A percentile compares a stretch with the other conserved stretches of the same genome.
phyloP scores from a whole-genome alignment of 2,888 invertebrate species.

The Charanyca ferruginea region DNA sequence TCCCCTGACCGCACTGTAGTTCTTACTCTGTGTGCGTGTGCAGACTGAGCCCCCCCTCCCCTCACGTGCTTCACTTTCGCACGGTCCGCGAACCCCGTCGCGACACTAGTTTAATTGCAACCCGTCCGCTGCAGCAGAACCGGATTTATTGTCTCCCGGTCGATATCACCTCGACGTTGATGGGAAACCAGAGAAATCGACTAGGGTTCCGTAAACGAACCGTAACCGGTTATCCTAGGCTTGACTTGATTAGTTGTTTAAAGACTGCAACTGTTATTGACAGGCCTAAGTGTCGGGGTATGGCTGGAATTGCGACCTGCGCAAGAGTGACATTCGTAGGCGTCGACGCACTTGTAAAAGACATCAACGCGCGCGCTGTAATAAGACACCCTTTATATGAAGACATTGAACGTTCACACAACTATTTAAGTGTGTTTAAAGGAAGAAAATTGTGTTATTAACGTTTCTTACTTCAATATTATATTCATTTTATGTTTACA shows the following conservation, averaged over 20 bases:
- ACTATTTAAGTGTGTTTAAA: conserved; percentile 42
- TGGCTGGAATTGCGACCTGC: conserved; percentile 61
- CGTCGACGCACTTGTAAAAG: conserved; percentile 74
- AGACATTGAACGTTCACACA: conserved; percentile 47
- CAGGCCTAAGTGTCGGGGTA: conserved; percentile 63
- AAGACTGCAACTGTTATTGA: conserved; percentile 62
- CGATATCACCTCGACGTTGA: conserved; percentile 83
- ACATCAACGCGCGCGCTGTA: conserved; percentile 80
- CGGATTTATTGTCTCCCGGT: conserved; percentile 89
- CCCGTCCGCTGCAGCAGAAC: conserved; percentile 84
- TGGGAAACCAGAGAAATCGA: conserved; percentile 77
- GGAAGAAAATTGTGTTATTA: conserved; percentile 44
- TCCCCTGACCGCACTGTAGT: conserved; percentile 38
- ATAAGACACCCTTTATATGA: conserved; percentile 47
- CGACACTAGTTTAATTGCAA: conserved; percentile 90
- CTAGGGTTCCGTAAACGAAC: conserved; percentile 68
- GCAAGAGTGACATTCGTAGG: conserved; percentile 62
- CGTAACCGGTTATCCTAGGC: conserved; percentile 62
- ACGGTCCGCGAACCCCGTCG: conserved; percentile 87
- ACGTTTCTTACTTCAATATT: conserved; percentile 18
- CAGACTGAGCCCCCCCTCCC: conserved; percentile 62
- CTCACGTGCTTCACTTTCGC: conserved; percentile 88
- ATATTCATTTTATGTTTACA: conserved; percentile 27
- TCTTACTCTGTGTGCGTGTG: conserved; percentile 61
- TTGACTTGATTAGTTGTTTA: conserved; percentile 57